A percentile compares a stretch with the other conserved stretches of the same genome.
Conservation (phyloP, 2,888 invertebrate genomes). For the Heliconius aoede region DNA sequence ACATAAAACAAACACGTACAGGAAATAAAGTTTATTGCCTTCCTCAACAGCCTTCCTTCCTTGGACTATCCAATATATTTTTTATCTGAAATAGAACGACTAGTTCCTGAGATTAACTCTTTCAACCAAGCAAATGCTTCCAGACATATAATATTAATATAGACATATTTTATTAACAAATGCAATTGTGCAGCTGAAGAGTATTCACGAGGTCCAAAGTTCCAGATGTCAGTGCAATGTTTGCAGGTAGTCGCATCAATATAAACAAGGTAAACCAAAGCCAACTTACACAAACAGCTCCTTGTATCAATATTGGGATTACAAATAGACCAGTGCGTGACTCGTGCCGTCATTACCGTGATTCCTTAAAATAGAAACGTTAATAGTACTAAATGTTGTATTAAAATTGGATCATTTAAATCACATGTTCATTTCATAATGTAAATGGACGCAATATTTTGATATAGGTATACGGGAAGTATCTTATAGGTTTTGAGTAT, state of each 20-base stretch:
- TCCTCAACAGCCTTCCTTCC: too few relatives aligned
- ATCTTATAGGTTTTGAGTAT: too few relatives aligned
- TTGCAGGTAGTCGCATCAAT: conserved; percentile 45
- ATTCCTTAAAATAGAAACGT: conserved; percentile 6
- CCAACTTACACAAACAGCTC: conserved; percentile 44
- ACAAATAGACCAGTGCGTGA: conserved; percentile 36
- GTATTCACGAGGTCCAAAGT: conserved; percentile 36
- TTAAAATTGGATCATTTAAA: background rate
- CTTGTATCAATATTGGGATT: conserved; percentile 46
- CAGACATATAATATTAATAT: background rate
- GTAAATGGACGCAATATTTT: too few relatives aligned
- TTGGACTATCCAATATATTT: background rate
- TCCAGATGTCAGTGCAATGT: conserved; percentile 43
- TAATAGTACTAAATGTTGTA: background rate
- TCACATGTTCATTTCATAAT: background rate
- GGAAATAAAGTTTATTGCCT: too few relatives aligned
- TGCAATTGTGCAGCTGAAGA: conserved; percentile 14
- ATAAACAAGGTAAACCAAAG: conserved; percentile 44
- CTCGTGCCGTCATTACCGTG: conserved; percentile 20
- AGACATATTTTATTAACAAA: background rate
- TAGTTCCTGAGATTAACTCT: too few relatives aligned
- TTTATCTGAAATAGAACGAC: background rate
- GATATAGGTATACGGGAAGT: too few relatives aligned
- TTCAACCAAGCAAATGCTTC: too few relatives aligned
- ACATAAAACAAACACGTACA: too few relatives aligned